phyloP scores from a whole-genome alignment of 2,797 vertebrate species.

The Ceryle rudis region DNA sequence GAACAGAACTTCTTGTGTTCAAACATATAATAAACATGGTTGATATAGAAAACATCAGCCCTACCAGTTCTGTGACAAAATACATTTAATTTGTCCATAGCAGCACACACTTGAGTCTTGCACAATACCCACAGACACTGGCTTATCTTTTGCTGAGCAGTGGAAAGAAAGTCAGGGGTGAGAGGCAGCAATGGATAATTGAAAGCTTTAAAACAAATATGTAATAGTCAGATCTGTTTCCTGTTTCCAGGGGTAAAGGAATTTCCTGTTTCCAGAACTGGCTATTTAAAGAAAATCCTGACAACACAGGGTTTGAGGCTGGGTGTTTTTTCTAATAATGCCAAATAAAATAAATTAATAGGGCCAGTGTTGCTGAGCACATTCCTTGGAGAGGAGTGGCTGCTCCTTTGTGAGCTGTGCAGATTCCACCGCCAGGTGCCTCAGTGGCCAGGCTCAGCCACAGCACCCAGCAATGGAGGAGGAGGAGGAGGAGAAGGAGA shows the following conservation, averaged over 20 bases:
- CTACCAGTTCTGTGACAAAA: not conserved
- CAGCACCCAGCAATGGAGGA: not conserved
- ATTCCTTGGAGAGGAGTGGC: conserved; percentile 40
- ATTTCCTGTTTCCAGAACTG: conserved; percentile 60
- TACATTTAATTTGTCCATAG: not conserved
- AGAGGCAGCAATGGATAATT: not conserved
- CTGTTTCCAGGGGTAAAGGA: conserved; percentile 41
- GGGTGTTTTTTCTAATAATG: not conserved
- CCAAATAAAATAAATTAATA: conserved; percentile 52
- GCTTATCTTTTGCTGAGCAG: not conserved
- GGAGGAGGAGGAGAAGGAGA: not conserved
- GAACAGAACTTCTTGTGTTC: not conserved
- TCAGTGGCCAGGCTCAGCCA: fast-evolving
- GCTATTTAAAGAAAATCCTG: conserved; percentile 62
- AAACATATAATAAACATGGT: not conserved
- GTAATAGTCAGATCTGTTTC: conserved; percentile 36
- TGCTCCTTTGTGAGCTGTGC: not conserved
- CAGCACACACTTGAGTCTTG: not conserved
- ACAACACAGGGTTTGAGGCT: not conserved
- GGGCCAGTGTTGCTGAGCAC: not conserved
- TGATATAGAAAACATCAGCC: not conserved
- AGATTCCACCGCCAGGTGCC: not conserved
- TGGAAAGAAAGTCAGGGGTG: not conserved
- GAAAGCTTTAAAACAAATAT: conserved; percentile 35
- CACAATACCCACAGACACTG: not conserved